A percentile compares a stretch with the other conserved stretches of the same genome.
phyloP scores from a whole-genome alignment of 2,888 invertebrate genomes.

The Hypena proboscidalis region DNA sequence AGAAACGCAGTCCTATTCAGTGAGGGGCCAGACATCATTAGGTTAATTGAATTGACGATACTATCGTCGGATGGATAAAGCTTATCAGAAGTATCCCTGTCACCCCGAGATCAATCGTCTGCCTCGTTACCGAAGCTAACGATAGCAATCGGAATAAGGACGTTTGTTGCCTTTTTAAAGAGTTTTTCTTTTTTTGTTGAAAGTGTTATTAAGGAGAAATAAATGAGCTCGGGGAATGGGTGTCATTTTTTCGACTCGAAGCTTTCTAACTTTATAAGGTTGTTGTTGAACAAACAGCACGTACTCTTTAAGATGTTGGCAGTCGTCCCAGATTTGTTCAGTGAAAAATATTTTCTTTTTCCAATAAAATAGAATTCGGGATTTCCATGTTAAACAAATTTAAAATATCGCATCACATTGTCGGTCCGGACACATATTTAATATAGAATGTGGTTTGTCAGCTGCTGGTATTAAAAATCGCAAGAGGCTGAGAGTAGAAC shows the following conservation, averaged over 20 bases:
- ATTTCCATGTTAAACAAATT: neutral
- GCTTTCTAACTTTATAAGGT: neutral
- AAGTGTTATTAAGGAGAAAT: constrained; percentile 29
- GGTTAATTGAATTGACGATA: constrained; percentile 74
- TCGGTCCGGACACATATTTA: constrained; percentile 42
- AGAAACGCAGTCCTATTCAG: constrained; percentile 45
- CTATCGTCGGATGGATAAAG: constrained; percentile 64
- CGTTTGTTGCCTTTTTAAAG: constrained; percentile 31
- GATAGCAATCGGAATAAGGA: constrained; percentile 49
- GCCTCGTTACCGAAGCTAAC: constrained; percentile 59
- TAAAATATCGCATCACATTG: constrained; percentile 9
- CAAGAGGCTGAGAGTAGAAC: constrained; percentile 69
- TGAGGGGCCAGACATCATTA: constrained; percentile 66
- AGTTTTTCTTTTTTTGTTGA: constrained; percentile 31
- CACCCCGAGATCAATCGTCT: constrained; percentile 68
- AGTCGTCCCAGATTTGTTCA: neutral
- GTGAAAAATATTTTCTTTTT: neutral
- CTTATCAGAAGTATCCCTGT: constrained; percentile 71
- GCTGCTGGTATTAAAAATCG: constrained; percentile 64
- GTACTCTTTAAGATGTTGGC: neutral
- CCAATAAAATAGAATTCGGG: neutral
- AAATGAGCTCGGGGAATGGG: constrained; percentile 5
- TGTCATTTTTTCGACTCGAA: neutral
- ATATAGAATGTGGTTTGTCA: constrained; percentile 70
- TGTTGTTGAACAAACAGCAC: too few relatives aligned